Conservation (phyloP, 2,888 invertebrate species). For the Leptura quadrifasciata region DNA sequence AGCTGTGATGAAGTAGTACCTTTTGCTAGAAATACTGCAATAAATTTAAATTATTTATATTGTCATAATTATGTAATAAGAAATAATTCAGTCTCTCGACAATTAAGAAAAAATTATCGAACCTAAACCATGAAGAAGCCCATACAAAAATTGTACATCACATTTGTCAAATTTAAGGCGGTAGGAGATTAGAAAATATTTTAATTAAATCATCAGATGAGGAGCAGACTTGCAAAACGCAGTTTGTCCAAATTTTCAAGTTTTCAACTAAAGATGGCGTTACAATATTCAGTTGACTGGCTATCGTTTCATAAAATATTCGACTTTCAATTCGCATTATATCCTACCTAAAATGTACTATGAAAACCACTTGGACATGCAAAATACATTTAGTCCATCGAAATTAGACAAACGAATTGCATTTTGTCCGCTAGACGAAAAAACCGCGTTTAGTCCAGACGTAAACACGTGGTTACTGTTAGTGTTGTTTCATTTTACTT, state of each 20-base stretch:
- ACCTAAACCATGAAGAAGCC: too few species aligned
- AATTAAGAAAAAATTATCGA: too few species aligned
- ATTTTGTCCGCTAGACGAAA: conserved; percentile 20
- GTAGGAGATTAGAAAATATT: too few species aligned
- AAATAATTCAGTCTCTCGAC: too few species aligned
- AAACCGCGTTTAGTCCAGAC: neutral
- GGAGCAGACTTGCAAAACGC: too few species aligned
- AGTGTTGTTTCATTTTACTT: conserved; percentile 13
- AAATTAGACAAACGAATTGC: conserved; percentile 22
- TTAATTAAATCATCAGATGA: too few species aligned
- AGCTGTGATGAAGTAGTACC: too few species aligned
- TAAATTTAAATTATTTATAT: too few species aligned
- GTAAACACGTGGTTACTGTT: conserved; percentile 9
- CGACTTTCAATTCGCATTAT: conserved; percentile 10
- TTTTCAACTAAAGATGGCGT: conserved; percentile 6
- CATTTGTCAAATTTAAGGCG: too few species aligned
- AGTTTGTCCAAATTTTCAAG: conserved; percentile 16
- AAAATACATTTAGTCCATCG: conserved; percentile 26
- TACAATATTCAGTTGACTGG: conserved; percentile 12
- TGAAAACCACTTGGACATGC: conserved; percentile 25
- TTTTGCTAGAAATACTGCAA: too few species aligned
- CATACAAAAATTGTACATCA: too few species aligned
- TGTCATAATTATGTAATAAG: too few species aligned
- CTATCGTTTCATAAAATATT: conserved; percentile 1
- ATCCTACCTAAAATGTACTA: conserved; percentile 10